Evolutionary conservation across 1,140 invertebrate species (phyloP).

Genomic region (Cyrtorhinus lividipennis): DNA sequence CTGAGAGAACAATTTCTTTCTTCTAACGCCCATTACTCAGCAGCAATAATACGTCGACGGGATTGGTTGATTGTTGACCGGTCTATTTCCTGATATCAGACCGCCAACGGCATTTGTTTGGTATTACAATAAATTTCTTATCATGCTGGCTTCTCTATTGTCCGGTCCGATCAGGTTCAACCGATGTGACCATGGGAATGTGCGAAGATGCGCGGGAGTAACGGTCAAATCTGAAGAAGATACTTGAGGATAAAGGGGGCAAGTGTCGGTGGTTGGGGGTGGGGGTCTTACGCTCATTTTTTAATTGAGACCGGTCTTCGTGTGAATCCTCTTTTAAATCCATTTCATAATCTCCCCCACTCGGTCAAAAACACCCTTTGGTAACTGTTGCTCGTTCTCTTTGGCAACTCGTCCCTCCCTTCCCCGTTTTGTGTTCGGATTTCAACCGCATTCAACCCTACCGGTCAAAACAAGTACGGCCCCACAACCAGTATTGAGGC

Average conservation of each 20-base stretch:
- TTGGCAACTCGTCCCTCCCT: neutral
- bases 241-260: neutral
- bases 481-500: no score
- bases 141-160: neutral
- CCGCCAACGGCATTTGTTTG: neutral
- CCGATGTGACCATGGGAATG: neutral
- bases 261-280: neutral
- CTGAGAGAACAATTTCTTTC: no score
- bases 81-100: neutral
- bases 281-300: neutral
- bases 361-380: neutral
- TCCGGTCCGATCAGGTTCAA: neutral
- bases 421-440: neutral
- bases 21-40: no score
- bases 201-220: neutral
- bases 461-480: neutral
- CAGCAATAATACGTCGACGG: no score
- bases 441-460: neutral
- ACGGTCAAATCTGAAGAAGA: neutral
- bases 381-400: slow-evolving; percentile 9
- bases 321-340: slow-evolving; percentile 1
- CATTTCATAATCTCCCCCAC: neutral
- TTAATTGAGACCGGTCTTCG: slow-evolving; percentile 6
- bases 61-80: neutral
- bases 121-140: neutral